Conservation (phyloP, 2,113 vertebrate species). For the Syngnathus typhle region DNA sequence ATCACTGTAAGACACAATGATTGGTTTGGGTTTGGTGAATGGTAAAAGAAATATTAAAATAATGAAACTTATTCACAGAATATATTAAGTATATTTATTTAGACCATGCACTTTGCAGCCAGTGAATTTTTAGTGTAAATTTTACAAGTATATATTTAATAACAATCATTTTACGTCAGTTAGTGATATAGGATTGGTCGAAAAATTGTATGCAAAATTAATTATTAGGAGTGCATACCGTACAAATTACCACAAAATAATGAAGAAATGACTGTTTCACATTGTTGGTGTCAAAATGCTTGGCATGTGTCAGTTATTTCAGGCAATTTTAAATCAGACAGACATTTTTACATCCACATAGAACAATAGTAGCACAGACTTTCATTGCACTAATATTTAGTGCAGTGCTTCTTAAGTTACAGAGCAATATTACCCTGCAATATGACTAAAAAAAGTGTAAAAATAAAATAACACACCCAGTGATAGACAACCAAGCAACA, state of each 20-base stretch:
- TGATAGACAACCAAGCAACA: neutral
- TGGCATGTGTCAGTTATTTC: neutral
- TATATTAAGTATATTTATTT: neutral
- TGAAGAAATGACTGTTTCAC: slow-evolving; percentile 13
- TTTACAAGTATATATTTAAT: slow-evolving; percentile 2
- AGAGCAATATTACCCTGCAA: neutral
- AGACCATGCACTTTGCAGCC: neutral
- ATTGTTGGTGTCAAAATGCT: slow-evolving; percentile 23
- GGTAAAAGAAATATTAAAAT: neutral
- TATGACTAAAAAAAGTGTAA: neutral
- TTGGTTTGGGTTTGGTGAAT: too few relatives aligned
- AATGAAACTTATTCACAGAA: neutral
- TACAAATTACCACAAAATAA: neutral
- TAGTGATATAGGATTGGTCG: slow-evolving; percentile 11
- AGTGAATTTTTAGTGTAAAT: neutral
- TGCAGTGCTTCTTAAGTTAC: slow-evolving; percentile 4
- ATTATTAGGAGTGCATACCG: slow-evolving; percentile 11
- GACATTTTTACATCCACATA: neutral
- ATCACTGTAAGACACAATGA: too few relatives aligned
- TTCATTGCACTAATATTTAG: neutral
- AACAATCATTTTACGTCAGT: slow-evolving; percentile 16
- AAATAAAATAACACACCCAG: neutral
- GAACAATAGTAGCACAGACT: neutral
- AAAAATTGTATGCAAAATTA: slow-evolving; percentile 33
- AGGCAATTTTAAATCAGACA: neutral